Percentiles rank a stretch among this genome's conserved stretches.
phyloP scores from a whole-genome alignment of 2,797 vertebrate species.

The Crocidura indochinensis region DNA sequence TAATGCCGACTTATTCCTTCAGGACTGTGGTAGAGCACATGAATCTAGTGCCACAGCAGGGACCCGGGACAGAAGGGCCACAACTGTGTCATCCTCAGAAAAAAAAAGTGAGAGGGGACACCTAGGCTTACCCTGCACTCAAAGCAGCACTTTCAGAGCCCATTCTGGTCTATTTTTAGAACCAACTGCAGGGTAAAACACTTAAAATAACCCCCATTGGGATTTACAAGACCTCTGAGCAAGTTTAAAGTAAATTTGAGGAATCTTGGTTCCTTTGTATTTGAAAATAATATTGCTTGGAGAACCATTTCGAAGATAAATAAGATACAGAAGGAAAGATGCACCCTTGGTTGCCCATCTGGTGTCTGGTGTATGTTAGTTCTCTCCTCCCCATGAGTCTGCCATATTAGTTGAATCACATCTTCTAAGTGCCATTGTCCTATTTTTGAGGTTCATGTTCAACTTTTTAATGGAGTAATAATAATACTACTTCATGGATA shows the following conservation, averaged over 20 bases:
- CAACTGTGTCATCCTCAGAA: background rate
- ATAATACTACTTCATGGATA: conserved; percentile 10
- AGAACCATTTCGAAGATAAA: conserved; percentile 2
- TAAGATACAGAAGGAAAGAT: background rate
- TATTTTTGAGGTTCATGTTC: background rate
- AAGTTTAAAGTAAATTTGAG: background rate
- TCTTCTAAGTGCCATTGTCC: background rate
- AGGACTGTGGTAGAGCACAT: background rate
- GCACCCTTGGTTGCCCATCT: no score
- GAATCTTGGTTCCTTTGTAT: background rate
- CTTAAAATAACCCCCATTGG: background rate
- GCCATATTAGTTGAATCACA: background rate
- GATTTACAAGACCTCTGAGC: background rate
- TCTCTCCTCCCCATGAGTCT: no score
- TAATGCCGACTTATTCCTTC: background rate
- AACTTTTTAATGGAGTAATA: background rate
- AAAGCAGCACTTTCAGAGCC: background rate
- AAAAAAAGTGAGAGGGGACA: no score
- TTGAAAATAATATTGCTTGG: background rate
- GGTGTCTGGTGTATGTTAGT: background rate
- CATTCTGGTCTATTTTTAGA: background rate
- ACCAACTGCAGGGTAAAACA: background rate
- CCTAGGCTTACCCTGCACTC: accelerated
- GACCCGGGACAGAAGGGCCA: background rate
- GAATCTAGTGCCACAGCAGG: background rate